These are phyloP conservation scores for Hydraecia micacea DNA, from an alignment of 2,888 invertebrate genomes.

Conservation along the genomic window DNA sequence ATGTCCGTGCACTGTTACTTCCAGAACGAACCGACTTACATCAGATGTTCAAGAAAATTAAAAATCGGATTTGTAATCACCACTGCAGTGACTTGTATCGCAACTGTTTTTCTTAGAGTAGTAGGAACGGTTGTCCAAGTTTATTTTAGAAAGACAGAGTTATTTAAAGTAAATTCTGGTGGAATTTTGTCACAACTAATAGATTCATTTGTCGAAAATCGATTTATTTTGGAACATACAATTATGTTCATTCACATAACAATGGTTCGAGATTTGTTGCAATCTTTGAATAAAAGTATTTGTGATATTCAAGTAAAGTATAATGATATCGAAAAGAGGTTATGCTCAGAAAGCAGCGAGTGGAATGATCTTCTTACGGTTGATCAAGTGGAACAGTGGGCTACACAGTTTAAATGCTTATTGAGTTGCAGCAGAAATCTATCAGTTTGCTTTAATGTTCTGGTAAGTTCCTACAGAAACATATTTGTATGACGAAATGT, in stretches of 20 bases:
- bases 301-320: conserved; percentile 16
- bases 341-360: neutral
- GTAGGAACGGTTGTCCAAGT: neutral
- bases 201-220: neutral
- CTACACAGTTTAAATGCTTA: conserved; percentile 25
- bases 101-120: neutral
- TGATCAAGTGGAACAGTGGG: conserved; percentile 21
- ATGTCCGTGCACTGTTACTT: conserved; percentile 3
- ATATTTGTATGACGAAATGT: neutral
- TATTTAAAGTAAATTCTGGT: neutral
- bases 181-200: neutral
- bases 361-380: conserved; percentile 2
- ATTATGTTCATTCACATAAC: conserved; percentile 20
- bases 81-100: neutral
- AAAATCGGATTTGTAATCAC: neutral
- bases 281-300: conserved; percentile 16
- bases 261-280: conserved; percentile 1
- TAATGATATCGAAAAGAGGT: neutral
- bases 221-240: conserved; percentile 25
- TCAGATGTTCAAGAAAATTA: conserved; percentile 15
- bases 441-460: conserved; percentile 7
- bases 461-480: neutral
- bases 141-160: neutral
- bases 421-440: conserved; percentile 35
- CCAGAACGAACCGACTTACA: conserved; percentile 1